Percentiles rank a stretch among this genome's conserved stretches.
These are phyloP conservation scores for Aphrophora alni DNA, from an alignment of 2,888 invertebrate species.

Conservation along the genomic window DNA sequence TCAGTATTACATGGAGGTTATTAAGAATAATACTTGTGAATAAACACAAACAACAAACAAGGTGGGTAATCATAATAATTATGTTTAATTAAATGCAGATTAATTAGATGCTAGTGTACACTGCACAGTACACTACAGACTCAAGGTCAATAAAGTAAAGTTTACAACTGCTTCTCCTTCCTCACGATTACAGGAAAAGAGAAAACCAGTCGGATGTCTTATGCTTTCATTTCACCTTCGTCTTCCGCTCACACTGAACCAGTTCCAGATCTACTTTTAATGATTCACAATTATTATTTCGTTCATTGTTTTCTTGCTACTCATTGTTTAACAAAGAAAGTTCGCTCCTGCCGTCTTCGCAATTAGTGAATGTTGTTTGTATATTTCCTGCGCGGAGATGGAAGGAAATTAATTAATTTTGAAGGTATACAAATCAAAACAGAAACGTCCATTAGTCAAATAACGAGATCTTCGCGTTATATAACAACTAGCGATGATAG, in stretches of 20 bases:
- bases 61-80: too few relatives aligned
- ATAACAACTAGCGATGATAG: too few relatives aligned
- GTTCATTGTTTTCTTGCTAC: not conserved
- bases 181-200: not conserved
- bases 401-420: not conserved
- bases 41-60: too few relatives aligned
- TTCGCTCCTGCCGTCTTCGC: not conserved
- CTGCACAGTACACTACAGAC: not conserved
- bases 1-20: too few relatives aligned
- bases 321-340: not conserved
- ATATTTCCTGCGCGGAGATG: not conserved
- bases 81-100: too few relatives aligned
- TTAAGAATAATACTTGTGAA: too few relatives aligned
- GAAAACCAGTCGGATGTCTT: not conserved
- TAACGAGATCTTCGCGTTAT: too few relatives aligned
- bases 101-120: too few relatives aligned
- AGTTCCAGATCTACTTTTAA: not conserved
- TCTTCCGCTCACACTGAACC: not conserved
- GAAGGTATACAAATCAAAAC: not conserved
- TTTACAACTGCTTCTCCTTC: not conserved
- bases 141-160: not conserved
- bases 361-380: not conserved
- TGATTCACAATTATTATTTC: not conserved
- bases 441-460: not conserved
- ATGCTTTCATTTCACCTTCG: not conserved